Evolutionary conservation across 2,797 vertebrate genomes (phyloP).

Genomic region (Carduelis carduelis): DNA sequence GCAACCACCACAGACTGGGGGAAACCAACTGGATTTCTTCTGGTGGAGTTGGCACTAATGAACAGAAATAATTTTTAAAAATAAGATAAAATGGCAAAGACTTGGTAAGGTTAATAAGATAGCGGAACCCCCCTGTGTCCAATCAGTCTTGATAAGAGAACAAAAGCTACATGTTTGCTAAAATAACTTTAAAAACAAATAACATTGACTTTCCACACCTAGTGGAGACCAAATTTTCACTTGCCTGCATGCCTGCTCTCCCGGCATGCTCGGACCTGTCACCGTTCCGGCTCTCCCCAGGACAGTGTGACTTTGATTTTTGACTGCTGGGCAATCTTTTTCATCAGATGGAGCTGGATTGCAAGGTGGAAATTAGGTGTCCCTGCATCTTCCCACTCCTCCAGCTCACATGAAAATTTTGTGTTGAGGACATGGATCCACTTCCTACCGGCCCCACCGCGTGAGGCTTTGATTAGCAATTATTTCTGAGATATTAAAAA

Average conservation of each 20-base stretch:
- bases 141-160: slow-evolving; percentile 25
- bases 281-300: slow-evolving; percentile 64
- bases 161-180: slow-evolving; percentile 59
- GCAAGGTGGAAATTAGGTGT: slow-evolving; percentile 88
- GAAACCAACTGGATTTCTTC: background rate
- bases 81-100: background rate
- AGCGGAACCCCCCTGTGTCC: background rate
- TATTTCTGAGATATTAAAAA: slow-evolving; percentile 73
- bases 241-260: slow-evolving; percentile 70
- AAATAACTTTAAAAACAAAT: slow-evolving; percentile 69
- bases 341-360: slow-evolving; percentile 80
- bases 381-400: slow-evolving; percentile 72
- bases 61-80: background rate
- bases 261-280: slow-evolving; percentile 73
- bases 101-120: slow-evolving; percentile 50
- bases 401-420: slow-evolving; percentile 64
- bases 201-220: slow-evolving; percentile 75
- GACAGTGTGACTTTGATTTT: slow-evolving; percentile 74
- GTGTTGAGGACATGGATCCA: slow-evolving; percentile 23
- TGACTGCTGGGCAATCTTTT: slow-evolving; percentile 85
- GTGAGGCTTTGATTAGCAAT: slow-evolving; percentile 69
- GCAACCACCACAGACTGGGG: background rate
- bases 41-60: slow-evolving; percentile 16
- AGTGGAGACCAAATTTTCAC: slow-evolving; percentile 77
- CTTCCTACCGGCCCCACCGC: slow-evolving; percentile 20